phyloP scores from a whole-genome alignment of 1,140 invertebrate genomes.

The Drosophila neocordata region DNA sequence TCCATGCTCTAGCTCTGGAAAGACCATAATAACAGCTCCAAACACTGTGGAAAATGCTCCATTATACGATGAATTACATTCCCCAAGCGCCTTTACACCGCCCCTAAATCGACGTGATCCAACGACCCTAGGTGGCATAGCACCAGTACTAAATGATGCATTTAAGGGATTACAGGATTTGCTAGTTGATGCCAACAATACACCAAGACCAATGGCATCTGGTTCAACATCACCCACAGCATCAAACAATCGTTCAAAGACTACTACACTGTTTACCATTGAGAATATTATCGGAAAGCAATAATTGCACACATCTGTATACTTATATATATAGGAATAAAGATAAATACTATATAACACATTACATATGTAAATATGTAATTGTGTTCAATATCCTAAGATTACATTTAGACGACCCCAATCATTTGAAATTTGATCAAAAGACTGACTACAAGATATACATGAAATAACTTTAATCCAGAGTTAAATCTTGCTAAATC shows the following conservation, averaged over 20 bases:
- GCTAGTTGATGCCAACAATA: constrained; percentile 16
- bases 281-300: constrained; percentile 71
- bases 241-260: constrained; percentile 52
- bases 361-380: background rate
- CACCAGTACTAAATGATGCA: constrained; percentile 13
- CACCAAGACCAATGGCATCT: background rate
- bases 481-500: no score
- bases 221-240: constrained; percentile 13
- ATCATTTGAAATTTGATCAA: background rate
- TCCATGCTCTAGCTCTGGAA: constrained; percentile 54
- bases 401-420: background rate
- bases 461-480: no score
- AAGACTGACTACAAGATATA: background rate
- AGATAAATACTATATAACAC: background rate
- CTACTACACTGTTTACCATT: constrained; percentile 65
- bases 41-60: constrained; percentile 23
- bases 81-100: constrained; percentile 63
- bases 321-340: constrained; percentile 9
- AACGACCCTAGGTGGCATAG: background rate
- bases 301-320: constrained; percentile 5
- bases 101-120: constrained; percentile 32
- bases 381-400: background rate
- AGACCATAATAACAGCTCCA: constrained; percentile 12
- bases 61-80: constrained; percentile 60
- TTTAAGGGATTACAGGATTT: constrained; percentile 50